Base-by-base conservation (phyloP, 2,797 vertebrate genomes). In the Cossypha caffra region DNA sequence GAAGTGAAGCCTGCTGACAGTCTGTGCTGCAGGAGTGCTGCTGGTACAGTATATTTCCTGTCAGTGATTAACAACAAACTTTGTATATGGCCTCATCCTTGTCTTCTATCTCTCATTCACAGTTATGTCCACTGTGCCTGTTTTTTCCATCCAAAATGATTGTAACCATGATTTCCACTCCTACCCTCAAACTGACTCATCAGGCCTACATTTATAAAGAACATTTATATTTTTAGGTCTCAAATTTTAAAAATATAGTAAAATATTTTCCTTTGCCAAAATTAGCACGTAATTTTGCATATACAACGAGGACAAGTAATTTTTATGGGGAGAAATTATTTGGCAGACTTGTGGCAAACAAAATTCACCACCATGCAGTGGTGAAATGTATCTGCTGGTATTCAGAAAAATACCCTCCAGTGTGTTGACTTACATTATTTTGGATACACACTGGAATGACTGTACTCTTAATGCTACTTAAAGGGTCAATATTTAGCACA, bases 401-500 rank as follows among this genome's bases (percentile, higher is more conserved):
- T 54, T 86, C 79, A 82, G 54, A 75, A 73, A 69, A 93, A 57
- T n/a, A 59, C 17, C 13, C 51, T 91, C 54, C 40, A 66, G n/a
- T 47, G 57, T 61, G 31, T 73, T 84, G 48, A 59, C 13, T 92
- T 86, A 69, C 13, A 38, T 92, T 94, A 66, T 75, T 92, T 74
- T 95, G 74, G 33, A 63, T 79, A 38, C 35, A 69, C 40, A 69
- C 52, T 85, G 63, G 55, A 95, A 90, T 73, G 29, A 84, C 59
- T 86, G 55, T 61, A 42, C 24, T 85, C 24, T 23, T 95, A 93
- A 88, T 89, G 73, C 52, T 78, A 67, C 72, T 92, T 96, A 76
- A 90, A 95, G 88, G 83, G 52, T 95, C 94, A 94, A 81, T 96
- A 93, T 95, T 93, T 88, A 88, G 86, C 94, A 89, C 55, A 69